phyloP scores from a whole-genome alignment of 2,888 invertebrate genomes.

The Podotricha telesiphe region DNA sequence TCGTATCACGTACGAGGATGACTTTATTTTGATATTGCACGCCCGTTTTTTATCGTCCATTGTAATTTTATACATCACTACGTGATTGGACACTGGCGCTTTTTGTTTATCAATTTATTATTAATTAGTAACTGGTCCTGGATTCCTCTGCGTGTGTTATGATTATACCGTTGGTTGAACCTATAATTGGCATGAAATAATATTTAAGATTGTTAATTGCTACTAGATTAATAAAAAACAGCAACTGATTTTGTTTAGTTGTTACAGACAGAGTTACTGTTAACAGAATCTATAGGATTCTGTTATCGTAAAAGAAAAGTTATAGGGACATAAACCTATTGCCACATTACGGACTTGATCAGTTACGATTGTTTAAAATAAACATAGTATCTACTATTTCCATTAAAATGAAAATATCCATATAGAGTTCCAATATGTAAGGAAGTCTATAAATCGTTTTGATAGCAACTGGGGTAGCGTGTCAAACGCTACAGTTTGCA shows the following conservation, averaged over 20 bases:
- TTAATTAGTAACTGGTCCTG: constrained; percentile 49
- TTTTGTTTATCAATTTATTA: constrained; percentile 46
- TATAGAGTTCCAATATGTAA: constrained; percentile 1
- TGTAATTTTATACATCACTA: constrained; percentile 62
- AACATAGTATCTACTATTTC: too few species aligned
- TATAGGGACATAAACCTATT: too few species aligned
- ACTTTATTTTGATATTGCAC: constrained; percentile 79
- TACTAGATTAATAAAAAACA: too few species aligned
- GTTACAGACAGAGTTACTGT: too few species aligned
- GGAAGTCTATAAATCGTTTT: constrained; percentile 23
- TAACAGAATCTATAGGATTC: background rate
- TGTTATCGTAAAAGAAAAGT: background rate
- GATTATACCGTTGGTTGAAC: too few species aligned
- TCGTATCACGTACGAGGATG: constrained; percentile 72
- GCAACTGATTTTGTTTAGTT: too few species aligned
- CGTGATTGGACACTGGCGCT: constrained; percentile 59
- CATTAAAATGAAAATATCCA: background rate
- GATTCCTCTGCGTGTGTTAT: background rate
- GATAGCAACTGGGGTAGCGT: constrained; percentile 32
- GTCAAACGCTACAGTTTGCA: constrained; percentile 33
- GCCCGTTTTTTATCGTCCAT: constrained; percentile 69
- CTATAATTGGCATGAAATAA: too few species aligned
- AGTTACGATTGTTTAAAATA: too few species aligned
- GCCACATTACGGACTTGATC: too few species aligned
- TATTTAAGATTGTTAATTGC: too few species aligned